Conservation (phyloP, 2,113 vertebrate species). For the Prolemur simus region DNA sequence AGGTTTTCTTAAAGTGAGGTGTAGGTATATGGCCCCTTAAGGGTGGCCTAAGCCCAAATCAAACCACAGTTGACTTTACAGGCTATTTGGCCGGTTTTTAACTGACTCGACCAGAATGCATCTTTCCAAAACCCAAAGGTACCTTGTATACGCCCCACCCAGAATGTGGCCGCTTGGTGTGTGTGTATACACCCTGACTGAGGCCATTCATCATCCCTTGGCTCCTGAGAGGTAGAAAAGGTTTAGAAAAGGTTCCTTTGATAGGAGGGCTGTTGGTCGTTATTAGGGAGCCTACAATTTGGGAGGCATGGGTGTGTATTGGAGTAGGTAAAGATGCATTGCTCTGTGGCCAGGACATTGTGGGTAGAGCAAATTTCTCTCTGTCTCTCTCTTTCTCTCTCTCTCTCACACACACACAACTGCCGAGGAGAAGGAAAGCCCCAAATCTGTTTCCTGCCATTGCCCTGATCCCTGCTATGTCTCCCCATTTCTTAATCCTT, state of each 20-base stretch:
- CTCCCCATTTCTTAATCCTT: not conserved
- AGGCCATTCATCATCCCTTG: not conserved
- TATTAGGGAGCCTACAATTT: conserved; percentile 12
- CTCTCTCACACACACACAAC: not conserved
- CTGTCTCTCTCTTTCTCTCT: not conserved
- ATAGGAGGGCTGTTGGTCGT: not conserved
- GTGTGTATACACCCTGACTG: not conserved
- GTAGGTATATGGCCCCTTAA: not conserved
- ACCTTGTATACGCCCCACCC: not conserved
- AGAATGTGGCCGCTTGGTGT: not conserved
- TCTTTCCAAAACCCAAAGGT: conserved; percentile 48
- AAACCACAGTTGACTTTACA: conserved; percentile 47
- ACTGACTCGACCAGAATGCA: conserved; percentile 39
- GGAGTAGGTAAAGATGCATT: not conserved
- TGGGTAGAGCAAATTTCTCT: not conserved
- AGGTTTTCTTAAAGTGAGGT: conserved; percentile 50
- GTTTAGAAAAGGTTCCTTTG: conserved; percentile 25
- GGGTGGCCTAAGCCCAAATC: conserved; percentile 37
- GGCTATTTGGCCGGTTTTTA: conserved; percentile 54
- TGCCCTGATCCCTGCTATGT: not conserved
- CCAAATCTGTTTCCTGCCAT: not conserved
- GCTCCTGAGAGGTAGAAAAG: not conserved
- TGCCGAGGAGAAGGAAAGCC: not conserved
- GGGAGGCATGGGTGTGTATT: not conserved
- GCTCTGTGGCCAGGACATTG: not conserved